Evolutionary conservation across 35 echinoderm and acorn worm genomes (phyloP).

Genomic region (Apostichopus californicus): DNA sequence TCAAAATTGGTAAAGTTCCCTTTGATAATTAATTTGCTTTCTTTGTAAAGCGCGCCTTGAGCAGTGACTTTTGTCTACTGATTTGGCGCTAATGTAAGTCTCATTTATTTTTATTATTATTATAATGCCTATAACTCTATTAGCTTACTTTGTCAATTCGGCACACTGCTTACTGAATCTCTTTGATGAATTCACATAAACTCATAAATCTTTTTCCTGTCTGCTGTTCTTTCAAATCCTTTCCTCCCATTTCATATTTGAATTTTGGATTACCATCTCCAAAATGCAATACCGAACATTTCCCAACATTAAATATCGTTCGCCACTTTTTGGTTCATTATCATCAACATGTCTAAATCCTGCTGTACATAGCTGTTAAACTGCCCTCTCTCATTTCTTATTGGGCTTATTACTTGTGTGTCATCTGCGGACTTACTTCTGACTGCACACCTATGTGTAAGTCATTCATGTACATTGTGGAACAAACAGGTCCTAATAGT

Average conservation of each 20-base stretch:
- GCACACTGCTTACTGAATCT: too few relatives aligned
- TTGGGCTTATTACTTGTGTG: neutral
- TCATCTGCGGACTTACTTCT: neutral
- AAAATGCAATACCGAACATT: neutral
- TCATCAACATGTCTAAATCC: conserved; percentile 6
- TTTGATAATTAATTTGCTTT: neutral
- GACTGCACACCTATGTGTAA: neutral
- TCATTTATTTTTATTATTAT: too few relatives aligned
- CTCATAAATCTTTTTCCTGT: too few relatives aligned
- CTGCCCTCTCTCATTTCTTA: neutral
- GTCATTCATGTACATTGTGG: conserved; percentile 17
- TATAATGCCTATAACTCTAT: too few relatives aligned
- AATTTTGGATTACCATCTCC: neutral
- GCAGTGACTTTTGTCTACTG: too few relatives aligned
- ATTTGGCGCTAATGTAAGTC: too few relatives aligned
- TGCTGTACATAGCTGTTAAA: conserved; percentile 6
- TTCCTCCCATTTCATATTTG: too few relatives aligned
- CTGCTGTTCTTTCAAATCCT: too few relatives aligned
- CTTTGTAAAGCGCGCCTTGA: too few relatives aligned
- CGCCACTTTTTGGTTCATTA: neutral
- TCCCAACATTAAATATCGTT: conserved; percentile 7
- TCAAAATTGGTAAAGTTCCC: neutral
- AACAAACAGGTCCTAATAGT: neutral
- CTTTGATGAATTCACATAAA: too few relatives aligned
- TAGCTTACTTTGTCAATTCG: too few relatives aligned